Percentiles rank a stretch among this genome's conserved stretches.
Conservation (phyloP, 1,140 invertebrate genomes). For the Amyelois transitella region DNA sequence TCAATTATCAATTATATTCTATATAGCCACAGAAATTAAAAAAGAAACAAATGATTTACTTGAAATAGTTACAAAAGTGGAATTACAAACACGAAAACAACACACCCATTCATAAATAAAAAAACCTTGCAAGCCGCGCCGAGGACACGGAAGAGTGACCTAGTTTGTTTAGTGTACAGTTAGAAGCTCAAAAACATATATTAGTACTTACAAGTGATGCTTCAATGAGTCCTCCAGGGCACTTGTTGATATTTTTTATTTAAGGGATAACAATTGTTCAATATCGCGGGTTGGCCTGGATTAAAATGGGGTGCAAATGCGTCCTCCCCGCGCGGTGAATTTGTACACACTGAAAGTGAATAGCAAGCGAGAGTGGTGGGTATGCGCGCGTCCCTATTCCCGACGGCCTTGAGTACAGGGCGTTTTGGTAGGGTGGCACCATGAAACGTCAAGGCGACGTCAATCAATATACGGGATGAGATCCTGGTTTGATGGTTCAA, state of each 20-base stretch:
- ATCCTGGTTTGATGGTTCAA: conserved; percentile 39
- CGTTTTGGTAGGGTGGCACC: conserved; percentile 62
- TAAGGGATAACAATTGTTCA: conserved; percentile 25
- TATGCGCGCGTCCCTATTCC: conserved; percentile 69
- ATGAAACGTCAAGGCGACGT: conserved; percentile 55
- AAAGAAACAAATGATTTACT: not conserved
- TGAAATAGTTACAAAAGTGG: conserved; percentile 18
- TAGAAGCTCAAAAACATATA: conserved; percentile 12
- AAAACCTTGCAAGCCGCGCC: conserved; percentile 29
- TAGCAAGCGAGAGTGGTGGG: conserved; percentile 23
- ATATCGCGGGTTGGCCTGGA: conserved; percentile 32
- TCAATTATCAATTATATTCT: too few species aligned
- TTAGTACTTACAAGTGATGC: conserved; percentile 49
- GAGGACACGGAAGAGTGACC: conserved; percentile 64
- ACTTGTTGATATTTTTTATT: conserved; percentile 21
- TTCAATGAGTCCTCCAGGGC: conserved; percentile 51
- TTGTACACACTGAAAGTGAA: conserved; percentile 45
- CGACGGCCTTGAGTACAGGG: conserved; percentile 62
- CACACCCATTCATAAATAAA: conserved; percentile 45
- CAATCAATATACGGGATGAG: conserved; percentile 71
- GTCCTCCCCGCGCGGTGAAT: conserved; percentile 36
- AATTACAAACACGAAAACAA: conserved; percentile 28
- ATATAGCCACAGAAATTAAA: too few species aligned
- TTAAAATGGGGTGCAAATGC: conserved; percentile 23
- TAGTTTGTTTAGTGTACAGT: conserved; percentile 28